Evolutionary conservation across 2,113 vertebrate species (phyloP).

Genomic region (Maccullochella peelii): DNA sequence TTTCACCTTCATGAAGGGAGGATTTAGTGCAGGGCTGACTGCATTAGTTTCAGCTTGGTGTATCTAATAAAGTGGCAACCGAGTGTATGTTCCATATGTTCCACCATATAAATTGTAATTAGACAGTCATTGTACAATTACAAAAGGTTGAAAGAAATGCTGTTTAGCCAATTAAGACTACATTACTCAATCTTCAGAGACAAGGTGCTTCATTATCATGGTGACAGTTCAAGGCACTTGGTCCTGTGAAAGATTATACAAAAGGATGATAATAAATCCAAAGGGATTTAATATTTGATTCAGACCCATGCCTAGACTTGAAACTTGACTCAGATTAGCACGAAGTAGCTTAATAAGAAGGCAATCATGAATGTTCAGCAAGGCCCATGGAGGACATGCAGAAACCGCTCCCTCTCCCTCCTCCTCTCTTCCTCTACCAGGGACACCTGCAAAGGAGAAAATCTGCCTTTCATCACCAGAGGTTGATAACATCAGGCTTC

Average conservation of each 20-base stretch:
- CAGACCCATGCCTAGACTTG: slow-evolving; percentile 17
- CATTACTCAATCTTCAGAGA: slow-evolving; percentile 40
- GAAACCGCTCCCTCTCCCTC: background rate
- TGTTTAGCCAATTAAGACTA: slow-evolving; percentile 25
- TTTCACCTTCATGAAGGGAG: background rate
- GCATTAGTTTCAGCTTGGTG: no score
- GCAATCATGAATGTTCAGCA: slow-evolving; percentile 27
- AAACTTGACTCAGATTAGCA: slow-evolving; percentile 35
- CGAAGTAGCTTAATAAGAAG: slow-evolving; percentile 36
- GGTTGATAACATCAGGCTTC: slow-evolving; percentile 66
- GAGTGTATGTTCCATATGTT: slow-evolving; percentile 18
- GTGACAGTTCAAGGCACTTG: slow-evolving; percentile 26
- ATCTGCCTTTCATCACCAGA: slow-evolving; percentile 76
- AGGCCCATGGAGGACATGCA: background rate
- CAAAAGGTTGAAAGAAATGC: slow-evolving; percentile 14
- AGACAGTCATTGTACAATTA: slow-evolving; percentile 9
- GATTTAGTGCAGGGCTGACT: background rate
- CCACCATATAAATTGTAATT: slow-evolving; percentile 6
- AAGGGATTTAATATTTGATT: slow-evolving; percentile 50
- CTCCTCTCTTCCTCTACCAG: background rate
- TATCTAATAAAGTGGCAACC: background rate
- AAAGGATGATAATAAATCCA: slow-evolving; percentile 45
- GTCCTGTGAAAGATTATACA: slow-evolving; percentile 35
- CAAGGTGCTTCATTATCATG: slow-evolving; percentile 45
- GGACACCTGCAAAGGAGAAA: slow-evolving; percentile 68